phyloP scores from a whole-genome alignment of 2,888 invertebrate genomes.

The Tenthredo mesomela region DNA sequence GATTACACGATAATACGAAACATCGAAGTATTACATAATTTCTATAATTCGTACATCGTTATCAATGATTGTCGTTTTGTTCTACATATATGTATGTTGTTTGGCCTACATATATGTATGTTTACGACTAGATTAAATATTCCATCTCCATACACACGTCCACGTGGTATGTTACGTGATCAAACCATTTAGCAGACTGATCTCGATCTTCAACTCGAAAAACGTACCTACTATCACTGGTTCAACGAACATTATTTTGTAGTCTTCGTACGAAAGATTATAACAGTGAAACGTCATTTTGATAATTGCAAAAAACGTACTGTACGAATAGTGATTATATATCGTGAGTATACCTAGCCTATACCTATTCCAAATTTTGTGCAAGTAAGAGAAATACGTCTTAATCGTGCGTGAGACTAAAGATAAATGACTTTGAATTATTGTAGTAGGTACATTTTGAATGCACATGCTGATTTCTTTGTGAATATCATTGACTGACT shows the following conservation, averaged over 20 bases:
- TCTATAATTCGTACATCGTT: neutral
- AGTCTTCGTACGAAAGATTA: neutral
- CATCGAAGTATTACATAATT: neutral
- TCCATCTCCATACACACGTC: neutral
- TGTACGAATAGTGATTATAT: neutral
- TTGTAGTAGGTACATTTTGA: neutral
- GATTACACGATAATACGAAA: neutral
- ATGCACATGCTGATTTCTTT: neutral
- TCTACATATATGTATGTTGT: neutral
- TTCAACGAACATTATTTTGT: neutral
- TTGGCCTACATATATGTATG: neutral
- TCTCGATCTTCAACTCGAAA: neutral
- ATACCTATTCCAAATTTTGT: neutral
- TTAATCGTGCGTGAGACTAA: neutral
- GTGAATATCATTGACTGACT: neutral
- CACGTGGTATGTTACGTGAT: neutral
- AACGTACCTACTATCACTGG: neutral
- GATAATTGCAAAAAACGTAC: neutral
- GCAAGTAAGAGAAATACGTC: too few relatives aligned
- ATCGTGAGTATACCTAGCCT: neutral
- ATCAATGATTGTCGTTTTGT: neutral
- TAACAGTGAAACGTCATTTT: neutral
- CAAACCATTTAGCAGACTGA: neutral
- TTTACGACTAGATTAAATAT: neutral
- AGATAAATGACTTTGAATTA: neutral